These are phyloP conservation scores for Ondatra zibethicus DNA, from an alignment of 2,113 vertebrate species.

Conservation along the genomic window DNA sequence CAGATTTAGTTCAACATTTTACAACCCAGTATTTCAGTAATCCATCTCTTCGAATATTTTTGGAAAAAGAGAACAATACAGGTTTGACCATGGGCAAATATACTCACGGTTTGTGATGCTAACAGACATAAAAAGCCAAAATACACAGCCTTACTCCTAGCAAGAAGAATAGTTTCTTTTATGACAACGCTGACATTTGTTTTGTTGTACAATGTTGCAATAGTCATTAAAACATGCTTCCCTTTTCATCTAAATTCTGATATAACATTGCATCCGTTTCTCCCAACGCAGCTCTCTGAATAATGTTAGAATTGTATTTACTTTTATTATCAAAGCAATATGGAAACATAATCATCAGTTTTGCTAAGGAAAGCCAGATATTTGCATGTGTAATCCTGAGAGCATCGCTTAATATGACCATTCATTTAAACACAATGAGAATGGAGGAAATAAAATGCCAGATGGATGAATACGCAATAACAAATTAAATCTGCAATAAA, in stretches of 20 bases:
- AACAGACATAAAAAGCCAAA: background rate
- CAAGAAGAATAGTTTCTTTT: background rate
- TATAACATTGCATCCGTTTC: background rate
- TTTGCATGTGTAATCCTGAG: constrained; percentile 30
- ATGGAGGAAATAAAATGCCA: constrained; percentile 69
- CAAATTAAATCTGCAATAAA: constrained; percentile 67
- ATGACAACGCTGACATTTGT: background rate
- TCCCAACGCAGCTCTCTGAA: constrained; percentile 47
- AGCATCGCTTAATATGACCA: constrained; percentile 49
- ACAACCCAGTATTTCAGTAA: background rate
- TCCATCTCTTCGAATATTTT: background rate
- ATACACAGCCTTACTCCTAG: background rate
- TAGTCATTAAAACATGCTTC: background rate
- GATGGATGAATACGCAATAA: constrained; percentile 64
- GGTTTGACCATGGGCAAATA: background rate
- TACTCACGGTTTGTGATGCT: background rate
- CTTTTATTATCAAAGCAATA: constrained; percentile 61
- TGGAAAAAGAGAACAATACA: rapidly evolving
- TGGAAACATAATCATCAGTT: constrained; percentile 69
- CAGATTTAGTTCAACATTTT: background rate
- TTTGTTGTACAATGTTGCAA: background rate
- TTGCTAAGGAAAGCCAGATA: constrained; percentile 42
- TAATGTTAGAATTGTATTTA: constrained; percentile 51
- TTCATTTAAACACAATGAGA: constrained; percentile 67
- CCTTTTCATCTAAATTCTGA: background rate